Evolutionary conservation across 2,113 vertebrate species (phyloP).

Genomic region (Ceyx margarethae): DNA sequence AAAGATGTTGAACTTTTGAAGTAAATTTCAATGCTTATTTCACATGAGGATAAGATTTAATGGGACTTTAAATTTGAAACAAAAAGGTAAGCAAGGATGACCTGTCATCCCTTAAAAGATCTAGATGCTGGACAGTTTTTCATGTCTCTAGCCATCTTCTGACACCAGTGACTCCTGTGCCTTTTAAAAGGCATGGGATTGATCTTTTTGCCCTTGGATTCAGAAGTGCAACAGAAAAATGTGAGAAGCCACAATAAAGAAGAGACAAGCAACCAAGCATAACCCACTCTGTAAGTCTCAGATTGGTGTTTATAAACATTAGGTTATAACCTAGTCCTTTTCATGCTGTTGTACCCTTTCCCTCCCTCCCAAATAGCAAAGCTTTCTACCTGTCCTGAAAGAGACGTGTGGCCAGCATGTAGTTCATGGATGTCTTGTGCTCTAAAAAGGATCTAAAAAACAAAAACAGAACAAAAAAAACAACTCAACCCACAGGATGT

Average conservation of each 20-base stretch:
- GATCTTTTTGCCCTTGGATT: neutral
- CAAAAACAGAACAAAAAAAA: too few relatives aligned
- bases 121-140: neutral
- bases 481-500: neutral
- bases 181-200: neutral
- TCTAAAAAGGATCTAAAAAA: constrained; percentile 84
- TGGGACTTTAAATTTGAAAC: neutral
- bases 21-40: neutral
- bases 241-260: neutral
- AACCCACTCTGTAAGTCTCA: neutral
- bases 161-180: neutral
- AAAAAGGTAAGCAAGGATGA: neutral
- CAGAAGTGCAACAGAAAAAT: neutral
- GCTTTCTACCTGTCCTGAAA: constrained; percentile 89
- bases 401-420: constrained; percentile 90
- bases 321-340: neutral
- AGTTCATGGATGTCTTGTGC: constrained; percentile 95
- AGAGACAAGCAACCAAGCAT: neutral
- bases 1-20: neutral
- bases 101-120: neutral
- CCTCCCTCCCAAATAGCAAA: constrained; percentile 4
- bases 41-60: neutral
- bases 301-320: neutral
- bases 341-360: neutral
- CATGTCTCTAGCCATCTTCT: neutral